Evolutionary conservation across 2,888 invertebrate species (phyloP).

Genomic region (Stramonita haemastoma): DNA sequence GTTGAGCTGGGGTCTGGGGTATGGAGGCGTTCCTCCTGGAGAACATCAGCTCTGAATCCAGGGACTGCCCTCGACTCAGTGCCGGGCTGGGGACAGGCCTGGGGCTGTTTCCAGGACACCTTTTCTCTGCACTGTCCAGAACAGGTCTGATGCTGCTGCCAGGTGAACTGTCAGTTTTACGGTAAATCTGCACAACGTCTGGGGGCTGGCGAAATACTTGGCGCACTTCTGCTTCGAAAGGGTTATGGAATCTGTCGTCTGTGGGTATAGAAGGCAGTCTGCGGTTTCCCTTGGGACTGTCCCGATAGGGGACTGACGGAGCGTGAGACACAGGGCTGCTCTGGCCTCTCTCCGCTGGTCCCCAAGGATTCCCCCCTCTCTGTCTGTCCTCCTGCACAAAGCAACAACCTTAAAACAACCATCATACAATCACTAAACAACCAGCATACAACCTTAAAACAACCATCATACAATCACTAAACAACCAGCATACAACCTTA

Average conservation of each 20-base stretch:
- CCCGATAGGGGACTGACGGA: neutral
- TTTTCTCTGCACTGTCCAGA: neutral
- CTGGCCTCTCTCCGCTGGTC: neutral
- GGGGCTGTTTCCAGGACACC: neutral
- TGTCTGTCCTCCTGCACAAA: conserved; percentile 19
- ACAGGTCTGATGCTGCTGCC: neutral
- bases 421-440: too few species aligned
- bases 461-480: too few species aligned
- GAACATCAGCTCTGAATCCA: neutral
- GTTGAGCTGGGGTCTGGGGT: neutral
- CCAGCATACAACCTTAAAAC: too few species aligned
- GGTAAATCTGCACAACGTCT: conserved; percentile 2
- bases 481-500: too few species aligned
- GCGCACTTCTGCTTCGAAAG: conserved; percentile 2
- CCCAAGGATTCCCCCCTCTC: conserved; percentile 28
- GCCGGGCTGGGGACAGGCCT: neutral
- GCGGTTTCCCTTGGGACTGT: conserved; percentile 2
- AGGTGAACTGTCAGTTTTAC: neutral
- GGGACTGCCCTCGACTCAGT: neutral
- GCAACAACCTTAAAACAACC: too few species aligned
- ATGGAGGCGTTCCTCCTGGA: neutral
- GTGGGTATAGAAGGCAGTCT: neutral
- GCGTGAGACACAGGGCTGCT: neutral
- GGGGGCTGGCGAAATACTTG: conserved; percentile 6
- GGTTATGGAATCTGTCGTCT: conserved; percentile 19